These are phyloP conservation scores for Formica aserva DNA, from an alignment of 2,888 invertebrate species.

Conservation along the genomic window DNA sequence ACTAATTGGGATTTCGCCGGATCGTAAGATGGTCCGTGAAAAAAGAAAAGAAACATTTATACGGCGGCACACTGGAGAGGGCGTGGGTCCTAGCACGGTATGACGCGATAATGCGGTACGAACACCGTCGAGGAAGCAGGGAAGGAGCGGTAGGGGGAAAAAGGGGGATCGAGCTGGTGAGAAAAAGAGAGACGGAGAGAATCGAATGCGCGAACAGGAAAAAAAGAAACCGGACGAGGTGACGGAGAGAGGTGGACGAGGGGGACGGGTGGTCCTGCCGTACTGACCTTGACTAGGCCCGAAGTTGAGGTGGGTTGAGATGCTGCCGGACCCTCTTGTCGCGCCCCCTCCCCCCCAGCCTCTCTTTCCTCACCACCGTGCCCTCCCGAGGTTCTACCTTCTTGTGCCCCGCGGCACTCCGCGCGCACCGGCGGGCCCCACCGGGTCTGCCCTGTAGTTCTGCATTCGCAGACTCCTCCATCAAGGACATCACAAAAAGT, in stretches of 20 bases:
- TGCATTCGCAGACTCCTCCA: slow-evolving; percentile 86
- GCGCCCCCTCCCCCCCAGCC: slow-evolving; percentile 61
- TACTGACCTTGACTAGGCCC: slow-evolving; percentile 85
- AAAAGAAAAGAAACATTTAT: slow-evolving; percentile 37
- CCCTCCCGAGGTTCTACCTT: slow-evolving; percentile 65
- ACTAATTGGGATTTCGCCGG: slow-evolving; percentile 75
- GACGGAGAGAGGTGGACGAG: slow-evolving; percentile 55
- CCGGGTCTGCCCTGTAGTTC: slow-evolving; percentile 83
- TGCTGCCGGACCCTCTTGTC: slow-evolving; percentile 77
- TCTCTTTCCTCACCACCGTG: background rate
- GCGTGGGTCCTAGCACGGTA: slow-evolving; percentile 77
- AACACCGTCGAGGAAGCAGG: slow-evolving; percentile 52
- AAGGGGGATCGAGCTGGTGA: slow-evolving; percentile 50
- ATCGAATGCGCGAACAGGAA: slow-evolving; percentile 54
- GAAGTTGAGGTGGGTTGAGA: slow-evolving; percentile 84
- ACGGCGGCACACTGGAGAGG: slow-evolving; percentile 62
- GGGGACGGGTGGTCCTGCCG: slow-evolving; percentile 75
- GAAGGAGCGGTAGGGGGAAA: slow-evolving; percentile 22
- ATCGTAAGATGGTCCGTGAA: slow-evolving; percentile 37
- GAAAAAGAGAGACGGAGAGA: slow-evolving; percentile 52
- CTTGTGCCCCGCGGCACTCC: slow-evolving; percentile 61
- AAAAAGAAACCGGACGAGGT: slow-evolving; percentile 47
- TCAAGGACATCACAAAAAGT: slow-evolving; percentile 86
- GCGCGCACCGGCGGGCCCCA: slow-evolving; percentile 68
- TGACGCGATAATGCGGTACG: slow-evolving; percentile 81